Conservation (phyloP, 2,888 invertebrate genomes). For the Alsophila aescularia region DNA sequence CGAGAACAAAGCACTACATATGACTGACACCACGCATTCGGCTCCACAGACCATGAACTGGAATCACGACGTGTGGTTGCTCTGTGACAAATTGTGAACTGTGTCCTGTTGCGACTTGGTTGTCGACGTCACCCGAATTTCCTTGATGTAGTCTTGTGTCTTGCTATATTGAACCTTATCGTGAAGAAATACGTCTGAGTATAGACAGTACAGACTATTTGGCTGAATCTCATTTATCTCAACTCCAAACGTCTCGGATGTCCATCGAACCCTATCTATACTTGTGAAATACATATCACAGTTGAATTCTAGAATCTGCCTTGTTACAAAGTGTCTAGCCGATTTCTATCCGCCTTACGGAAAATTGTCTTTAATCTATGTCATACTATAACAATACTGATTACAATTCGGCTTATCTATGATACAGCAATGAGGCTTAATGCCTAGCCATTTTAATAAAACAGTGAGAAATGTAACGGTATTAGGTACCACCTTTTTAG, state of each 20-base stretch:
- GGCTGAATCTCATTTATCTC: neutral
- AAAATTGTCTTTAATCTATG: no score
- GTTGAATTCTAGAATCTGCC: no score
- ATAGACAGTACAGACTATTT: neutral
- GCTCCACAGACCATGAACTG: neutral
- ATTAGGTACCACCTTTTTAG: no score
- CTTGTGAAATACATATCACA: neutral
- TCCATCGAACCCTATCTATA: constrained; percentile 5
- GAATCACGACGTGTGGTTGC: neutral
- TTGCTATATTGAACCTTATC: neutral
- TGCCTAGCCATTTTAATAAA: no score
- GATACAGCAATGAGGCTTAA: no score
- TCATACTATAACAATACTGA: no score
- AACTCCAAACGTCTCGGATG: neutral
- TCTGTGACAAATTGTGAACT: neutral
- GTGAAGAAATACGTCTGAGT: neutral
- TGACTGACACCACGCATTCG: neutral
- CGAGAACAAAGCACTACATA: neutral
- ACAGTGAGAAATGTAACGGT: no score
- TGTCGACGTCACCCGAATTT: neutral
- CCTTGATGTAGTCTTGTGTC: neutral
- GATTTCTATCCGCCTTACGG: no score
- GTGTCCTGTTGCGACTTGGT: neutral
- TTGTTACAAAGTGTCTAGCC: no score
- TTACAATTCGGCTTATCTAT: no score